Evolutionary conservation across 2,113 vertebrate species (phyloP), one percentile per base, ranked within the genome.

Genomic region (Barnardius zonarius): DNA sequence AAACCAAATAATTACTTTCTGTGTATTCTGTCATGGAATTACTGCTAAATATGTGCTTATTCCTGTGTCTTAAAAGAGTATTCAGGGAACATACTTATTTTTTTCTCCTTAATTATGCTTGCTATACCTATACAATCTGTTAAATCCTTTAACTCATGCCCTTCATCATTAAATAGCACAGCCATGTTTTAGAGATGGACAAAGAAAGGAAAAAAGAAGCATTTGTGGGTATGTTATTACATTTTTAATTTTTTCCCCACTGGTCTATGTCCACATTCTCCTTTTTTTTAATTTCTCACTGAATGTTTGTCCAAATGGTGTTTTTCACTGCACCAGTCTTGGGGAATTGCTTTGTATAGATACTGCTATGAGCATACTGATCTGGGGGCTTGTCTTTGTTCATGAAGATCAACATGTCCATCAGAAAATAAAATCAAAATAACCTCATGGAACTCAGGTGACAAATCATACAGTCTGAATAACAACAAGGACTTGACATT

Each of bases 121-220:
- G 83, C 51, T 95, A 76, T 59, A 93, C 44, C 79, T 96, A 90
- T 83, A 82, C 77, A 93, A 41, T 67, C 67, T 88, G 62, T 68
- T 93, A 91, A 96, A 94, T 95, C 48, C 69, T 96, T 72, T 90
- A 89, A 96, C 77, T 94, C 94, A 93, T 90, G 78, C 63, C 62
- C 24, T 74, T 85, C 37, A 54, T 39, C 39, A 68, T 78, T 94
- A 75, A 87, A 62, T 22, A 75, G 17, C 18, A 51, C 19, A 82
- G 31, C 44, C 15, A 41, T 74, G 66, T 66, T 91, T 81, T 18
- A 81, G 52, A 80, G 16, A 8, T 33, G 12, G 33, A 75, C 33
- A 64, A 93, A 91, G 39, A 83, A 75, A 24, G 7, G 4, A 41
- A 59, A 59, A 86, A 68, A 46, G 57, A 68, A 41, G 1, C 6